Conservation (phyloP, 2,797 vertebrate species). For the Limosa lapponica region DNA sequence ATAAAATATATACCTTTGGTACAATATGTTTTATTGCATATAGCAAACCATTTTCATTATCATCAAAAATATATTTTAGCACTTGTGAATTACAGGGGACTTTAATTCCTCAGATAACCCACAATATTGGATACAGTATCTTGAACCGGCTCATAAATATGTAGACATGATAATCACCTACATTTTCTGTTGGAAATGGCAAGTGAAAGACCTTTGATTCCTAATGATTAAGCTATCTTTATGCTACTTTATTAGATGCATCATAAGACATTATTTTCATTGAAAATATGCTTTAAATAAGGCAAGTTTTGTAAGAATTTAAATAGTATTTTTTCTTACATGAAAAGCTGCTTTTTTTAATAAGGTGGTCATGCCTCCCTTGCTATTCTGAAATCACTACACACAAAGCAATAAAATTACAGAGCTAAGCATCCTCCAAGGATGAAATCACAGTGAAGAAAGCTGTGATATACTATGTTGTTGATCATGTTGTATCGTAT, state of each 20-base stretch:
- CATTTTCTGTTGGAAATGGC: constrained; percentile 6
- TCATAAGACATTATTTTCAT: constrained; percentile 60
- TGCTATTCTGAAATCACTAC: constrained; percentile 35
- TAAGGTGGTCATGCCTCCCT: constrained; percentile 17
- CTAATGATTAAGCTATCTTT: not conserved
- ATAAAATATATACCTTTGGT: constrained; percentile 71
- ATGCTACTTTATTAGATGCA: constrained; percentile 45
- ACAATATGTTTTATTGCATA: constrained; percentile 63
- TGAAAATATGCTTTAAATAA: constrained; percentile 70
- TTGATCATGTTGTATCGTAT: constrained; percentile 26
- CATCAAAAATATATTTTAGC: constrained; percentile 70
- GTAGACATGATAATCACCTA: not conserved
- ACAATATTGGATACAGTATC: not conserved
- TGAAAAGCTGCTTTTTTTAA: not conserved
- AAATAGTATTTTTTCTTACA: not conserved
- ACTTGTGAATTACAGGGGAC: constrained; percentile 56
- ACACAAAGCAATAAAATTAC: constrained; percentile 51
- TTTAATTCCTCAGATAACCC: constrained; percentile 30
- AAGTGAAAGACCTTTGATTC: constrained; percentile 27
- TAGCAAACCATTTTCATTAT: constrained; percentile 59
- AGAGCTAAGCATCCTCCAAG: constrained; percentile 57
- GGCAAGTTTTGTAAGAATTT: constrained; percentile 60
- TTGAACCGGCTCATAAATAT: not conserved
- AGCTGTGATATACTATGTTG: constrained; percentile 52
- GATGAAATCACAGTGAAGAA: constrained; percentile 69